phyloP scores from a whole-genome alignment of 2,888 invertebrate genomes.

The Bellardia pandia region DNA sequence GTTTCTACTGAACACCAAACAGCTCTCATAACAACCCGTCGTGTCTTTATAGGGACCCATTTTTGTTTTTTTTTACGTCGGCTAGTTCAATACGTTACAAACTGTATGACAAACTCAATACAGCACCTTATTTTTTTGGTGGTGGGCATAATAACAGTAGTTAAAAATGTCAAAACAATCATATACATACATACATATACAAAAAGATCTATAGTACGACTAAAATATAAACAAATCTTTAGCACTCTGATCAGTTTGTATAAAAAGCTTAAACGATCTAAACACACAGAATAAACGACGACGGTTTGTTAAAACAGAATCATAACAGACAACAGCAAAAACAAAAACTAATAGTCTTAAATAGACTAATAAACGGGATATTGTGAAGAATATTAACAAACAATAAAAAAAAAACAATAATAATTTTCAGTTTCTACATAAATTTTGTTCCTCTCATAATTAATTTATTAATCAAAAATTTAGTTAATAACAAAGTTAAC shows the following conservation, averaged over 20 bases:
- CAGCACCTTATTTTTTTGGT: too few relatives aligned
- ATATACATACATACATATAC: neutral
- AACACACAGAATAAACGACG: conserved; percentile 14
- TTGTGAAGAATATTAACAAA: conserved; percentile 45
- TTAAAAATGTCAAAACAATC: neutral
- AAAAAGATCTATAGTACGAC: conserved; percentile 36
- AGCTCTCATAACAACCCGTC: too few relatives aligned
- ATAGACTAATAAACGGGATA: conserved; percentile 52
- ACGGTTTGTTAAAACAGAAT: conserved; percentile 35
- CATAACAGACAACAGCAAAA: conserved; percentile 27
- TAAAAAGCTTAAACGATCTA: conserved; percentile 50
- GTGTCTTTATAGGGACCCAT: too few relatives aligned
- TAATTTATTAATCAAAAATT: conserved; percentile 40
- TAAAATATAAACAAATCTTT: conserved; percentile 57
- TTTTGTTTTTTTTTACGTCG: too few relatives aligned
- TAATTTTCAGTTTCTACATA: conserved; percentile 12
- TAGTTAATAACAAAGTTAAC: conserved; percentile 11
- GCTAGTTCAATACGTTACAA: too few relatives aligned
- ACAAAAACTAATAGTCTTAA: neutral
- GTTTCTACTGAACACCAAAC: too few relatives aligned
- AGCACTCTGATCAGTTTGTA: conserved; percentile 53
- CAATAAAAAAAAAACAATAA: conserved; percentile 20
- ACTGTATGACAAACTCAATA: too few relatives aligned
- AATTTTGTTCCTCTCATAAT: conserved; percentile 9
- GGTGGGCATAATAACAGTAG: conserved; percentile 37